phyloP scores from a whole-genome alignment of 2,888 invertebrate species.

The Lasioglossum villosulum region DNA sequence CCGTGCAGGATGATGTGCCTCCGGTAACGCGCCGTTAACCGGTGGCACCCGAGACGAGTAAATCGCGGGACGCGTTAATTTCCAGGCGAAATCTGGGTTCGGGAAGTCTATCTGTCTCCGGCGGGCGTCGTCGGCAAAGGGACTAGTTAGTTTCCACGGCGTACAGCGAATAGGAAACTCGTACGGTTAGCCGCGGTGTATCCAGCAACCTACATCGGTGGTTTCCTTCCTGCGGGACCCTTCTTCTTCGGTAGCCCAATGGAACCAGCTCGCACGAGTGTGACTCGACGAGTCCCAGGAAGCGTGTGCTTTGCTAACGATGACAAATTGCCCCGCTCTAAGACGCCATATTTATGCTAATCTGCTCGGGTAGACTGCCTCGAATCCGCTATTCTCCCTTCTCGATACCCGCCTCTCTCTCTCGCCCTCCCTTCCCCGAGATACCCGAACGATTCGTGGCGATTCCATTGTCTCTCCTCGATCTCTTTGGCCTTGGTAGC shows the following conservation, averaged over 20 bases:
- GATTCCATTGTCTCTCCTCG: constrained; percentile 2
- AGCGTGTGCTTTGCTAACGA: constrained; percentile 85
- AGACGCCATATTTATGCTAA: constrained; percentile 85
- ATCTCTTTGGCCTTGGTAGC: neutral
- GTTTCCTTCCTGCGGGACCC: constrained; percentile 81
- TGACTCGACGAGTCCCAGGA: constrained; percentile 83
- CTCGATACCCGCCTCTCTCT: neutral
- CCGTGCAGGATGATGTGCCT: neutral
- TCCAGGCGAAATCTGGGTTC: constrained; percentile 65
- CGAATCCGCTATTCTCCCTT: constrained; percentile 41
- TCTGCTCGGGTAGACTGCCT: constrained; percentile 76
- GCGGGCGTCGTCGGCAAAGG: constrained; percentile 45
- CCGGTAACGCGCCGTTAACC: neutral
- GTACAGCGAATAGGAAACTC: constrained; percentile 45
- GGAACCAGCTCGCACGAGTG: constrained; percentile 77
- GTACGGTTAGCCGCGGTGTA: constrained; percentile 51
- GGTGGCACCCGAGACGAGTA: constrained; percentile 40
- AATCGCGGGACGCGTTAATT: constrained; percentile 40
- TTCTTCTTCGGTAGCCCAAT: constrained; percentile 61
- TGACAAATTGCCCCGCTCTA: constrained; percentile 83
- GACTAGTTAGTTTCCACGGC: constrained; percentile 36
- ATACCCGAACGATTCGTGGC: neutral
- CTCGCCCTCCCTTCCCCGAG: neutral
- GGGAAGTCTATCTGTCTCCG: constrained; percentile 73
- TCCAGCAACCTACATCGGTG: constrained; percentile 76